Conservation (phyloP, 2,113 vertebrate genomes). For the Galemys pyrenaicus region DNA sequence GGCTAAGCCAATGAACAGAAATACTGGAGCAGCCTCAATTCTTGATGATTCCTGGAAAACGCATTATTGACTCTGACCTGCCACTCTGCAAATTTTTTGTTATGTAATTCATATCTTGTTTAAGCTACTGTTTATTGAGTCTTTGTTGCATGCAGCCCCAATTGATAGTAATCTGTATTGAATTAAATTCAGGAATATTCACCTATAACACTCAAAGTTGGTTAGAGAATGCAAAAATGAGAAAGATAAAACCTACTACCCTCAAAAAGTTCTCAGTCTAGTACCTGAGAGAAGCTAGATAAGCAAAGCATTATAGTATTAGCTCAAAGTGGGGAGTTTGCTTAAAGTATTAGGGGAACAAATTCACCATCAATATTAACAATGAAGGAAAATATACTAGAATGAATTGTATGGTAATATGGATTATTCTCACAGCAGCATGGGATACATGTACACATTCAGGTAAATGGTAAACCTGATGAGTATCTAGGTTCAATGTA, state of each 20-base stretch:
- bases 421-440: not conserved
- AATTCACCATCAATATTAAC: not conserved
- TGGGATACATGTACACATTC: not conserved
- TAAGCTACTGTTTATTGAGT: not conserved
- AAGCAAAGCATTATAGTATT: not conserved
- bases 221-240: not conserved
- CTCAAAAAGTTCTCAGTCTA: not conserved
- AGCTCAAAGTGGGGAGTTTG: not conserved
- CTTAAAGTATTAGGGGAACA: constrained; percentile 1
- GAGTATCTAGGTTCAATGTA: not conserved
- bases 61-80: not conserved
- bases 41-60: too few species aligned
- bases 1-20: not conserved
- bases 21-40: not conserved
- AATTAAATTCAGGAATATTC: not conserved
- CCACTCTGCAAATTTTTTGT: too few species aligned
- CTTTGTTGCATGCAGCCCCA: not conserved
- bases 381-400: not conserved
- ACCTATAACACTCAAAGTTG: not conserved
- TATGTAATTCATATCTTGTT: not conserved
- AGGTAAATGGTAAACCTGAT: not conserved
- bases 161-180: not conserved
- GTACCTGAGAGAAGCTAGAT: not conserved
- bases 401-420: not conserved
- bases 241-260: not conserved